Evolutionary conservation across 2,888 invertebrate species (phyloP).

Genomic region (Ichneumon xanthorius): DNA sequence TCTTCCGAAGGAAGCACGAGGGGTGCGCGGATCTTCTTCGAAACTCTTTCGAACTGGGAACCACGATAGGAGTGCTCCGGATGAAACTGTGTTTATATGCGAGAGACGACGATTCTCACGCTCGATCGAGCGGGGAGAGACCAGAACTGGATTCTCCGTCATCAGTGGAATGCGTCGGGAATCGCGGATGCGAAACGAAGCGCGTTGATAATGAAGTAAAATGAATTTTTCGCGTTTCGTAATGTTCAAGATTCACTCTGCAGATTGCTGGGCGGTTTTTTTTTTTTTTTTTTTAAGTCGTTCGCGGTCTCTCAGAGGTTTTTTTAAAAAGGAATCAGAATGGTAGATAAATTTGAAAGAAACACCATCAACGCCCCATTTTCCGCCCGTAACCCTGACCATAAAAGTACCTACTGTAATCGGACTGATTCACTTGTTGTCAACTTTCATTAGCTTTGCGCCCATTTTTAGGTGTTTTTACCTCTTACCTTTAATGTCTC

Average conservation of each 20-base stretch:
- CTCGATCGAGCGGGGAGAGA: neutral
- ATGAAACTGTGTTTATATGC: neutral
- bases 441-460: no score
- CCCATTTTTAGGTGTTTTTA: no score
- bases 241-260: neutral
- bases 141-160: conserved; percentile 27
- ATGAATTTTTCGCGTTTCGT: neutral
- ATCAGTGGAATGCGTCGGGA: conserved; percentile 14
- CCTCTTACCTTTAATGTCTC: no score
- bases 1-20: neutral
- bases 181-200: neutral
- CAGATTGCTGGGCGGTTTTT: neutral
- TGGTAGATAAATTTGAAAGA: neutral
- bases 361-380: neutral
- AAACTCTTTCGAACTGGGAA: neutral
- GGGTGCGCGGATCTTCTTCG: neutral
- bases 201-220: neutral
- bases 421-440: no score
- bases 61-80: neutral
- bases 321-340: neutral
- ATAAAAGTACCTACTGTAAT: no score
- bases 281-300: no score
- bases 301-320: neutral
- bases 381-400: neutral
- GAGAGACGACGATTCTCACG: neutral